Evolutionary conservation across 2,888 invertebrate species (phyloP), one percentile per base, ranked within the genome.

Genomic region (Hoplodrina blanda): DNA sequence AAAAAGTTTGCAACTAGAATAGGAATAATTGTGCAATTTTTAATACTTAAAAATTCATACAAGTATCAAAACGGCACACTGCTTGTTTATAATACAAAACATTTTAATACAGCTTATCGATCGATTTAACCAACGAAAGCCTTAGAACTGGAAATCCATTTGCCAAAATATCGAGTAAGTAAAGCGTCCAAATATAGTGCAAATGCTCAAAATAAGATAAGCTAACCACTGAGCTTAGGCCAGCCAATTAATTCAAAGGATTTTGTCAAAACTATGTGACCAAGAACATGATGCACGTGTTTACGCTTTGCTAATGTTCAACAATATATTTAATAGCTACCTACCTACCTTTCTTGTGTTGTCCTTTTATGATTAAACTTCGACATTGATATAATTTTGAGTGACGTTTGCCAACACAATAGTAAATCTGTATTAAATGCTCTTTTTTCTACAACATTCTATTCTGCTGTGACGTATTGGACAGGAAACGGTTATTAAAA

Each of bases 381-480:
- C 82, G 83, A 87, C 85, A 91, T 91, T 91, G 89, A 87, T 83
- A 86, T 86, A 83, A 89, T 90, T 91, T 92, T 94, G 95, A 94
- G 88, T 95, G 95, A 95, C 94, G 87, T 92, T 89, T 91, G 87
- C 92, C 93, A 89, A 89, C 92, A 95, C 93, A 94, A 94, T 93
- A 80, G 84, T 78, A 91, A 94, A 93, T 93, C 91, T 88, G 89
- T 91, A 91, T 92, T 92, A 92, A 93, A 95, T 94, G 94, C 88
- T 92, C 94, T 93, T 95, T 95, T 91, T 92, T 93, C 88, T 90
- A 88, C 89, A 88, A 88, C 61, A 82, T 83, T 84, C 72, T 75
- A 80, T 84, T 83, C 75, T 71, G 55, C 75, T 71, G 55, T 88
- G 92, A 90, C 91, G 92, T 82, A 87, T 92, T 90, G 88, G 89